These are phyloP conservation scores for Torymus texanus DNA, from an alignment of 2,888 invertebrate genomes.

Conservation along the genomic window DNA sequence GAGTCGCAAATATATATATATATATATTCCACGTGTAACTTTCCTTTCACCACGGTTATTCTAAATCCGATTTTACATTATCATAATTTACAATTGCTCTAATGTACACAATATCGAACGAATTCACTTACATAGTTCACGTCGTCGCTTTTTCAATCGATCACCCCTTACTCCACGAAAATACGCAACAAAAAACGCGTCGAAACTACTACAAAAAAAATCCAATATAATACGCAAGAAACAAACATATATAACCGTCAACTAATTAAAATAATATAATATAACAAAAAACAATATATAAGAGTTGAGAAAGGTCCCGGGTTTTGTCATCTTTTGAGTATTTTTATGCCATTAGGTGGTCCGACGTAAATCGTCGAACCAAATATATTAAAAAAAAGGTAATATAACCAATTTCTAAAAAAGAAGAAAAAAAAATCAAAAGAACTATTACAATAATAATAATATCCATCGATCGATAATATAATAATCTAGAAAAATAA, in stretches of 20 bases:
- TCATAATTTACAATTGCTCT: too few species aligned
- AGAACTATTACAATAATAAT: slow-evolving; percentile 5
- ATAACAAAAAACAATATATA: slow-evolving; percentile 32
- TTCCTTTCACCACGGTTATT: background rate
- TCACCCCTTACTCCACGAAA: slow-evolving; percentile 3
- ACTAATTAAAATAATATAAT: slow-evolving; percentile 55
- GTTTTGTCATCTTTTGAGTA: slow-evolving; percentile 39
- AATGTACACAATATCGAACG: too few species aligned
- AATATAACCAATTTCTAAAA: slow-evolving; percentile 26
- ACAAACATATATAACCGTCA: slow-evolving; percentile 45
- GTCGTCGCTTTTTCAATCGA: too few species aligned
- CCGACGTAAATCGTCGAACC: slow-evolving; percentile 29
- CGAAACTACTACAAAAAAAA: slow-evolving; percentile 23
- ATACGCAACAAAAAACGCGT: slow-evolving; percentile 46
- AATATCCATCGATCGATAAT: background rate
- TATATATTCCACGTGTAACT: slow-evolving; percentile 36
- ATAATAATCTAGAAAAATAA: slow-evolving; percentile 16
- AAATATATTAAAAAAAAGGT: slow-evolving; percentile 13
- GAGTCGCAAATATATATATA: background rate
- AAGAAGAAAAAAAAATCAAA: background rate
- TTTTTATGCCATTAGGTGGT: slow-evolving; percentile 42
- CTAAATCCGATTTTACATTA: too few species aligned
- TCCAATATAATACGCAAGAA: slow-evolving; percentile 14
- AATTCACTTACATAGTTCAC: too few species aligned
- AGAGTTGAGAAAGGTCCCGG: background rate